Percentiles rank a stretch among this genome's conserved stretches.
Evolutionary conservation across 2,888 invertebrate species (phyloP).

Genomic region (Scelioninae gen. 1): DNA sequence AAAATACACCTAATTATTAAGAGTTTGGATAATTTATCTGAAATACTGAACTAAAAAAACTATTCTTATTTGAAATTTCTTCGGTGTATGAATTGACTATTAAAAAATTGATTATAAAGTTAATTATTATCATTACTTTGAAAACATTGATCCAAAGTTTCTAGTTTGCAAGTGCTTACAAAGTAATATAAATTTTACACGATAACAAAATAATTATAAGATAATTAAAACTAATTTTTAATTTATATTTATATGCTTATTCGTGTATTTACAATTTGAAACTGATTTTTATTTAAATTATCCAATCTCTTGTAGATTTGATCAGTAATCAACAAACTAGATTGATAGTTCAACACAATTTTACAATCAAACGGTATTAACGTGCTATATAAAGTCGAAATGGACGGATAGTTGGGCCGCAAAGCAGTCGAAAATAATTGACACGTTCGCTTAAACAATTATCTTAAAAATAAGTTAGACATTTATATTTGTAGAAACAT

Average conservation of each 20-base stretch:
- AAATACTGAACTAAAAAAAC: too few relatives aligned
- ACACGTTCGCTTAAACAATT: slow-evolving; percentile 41
- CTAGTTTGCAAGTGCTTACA: background rate
- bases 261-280: slow-evolving; percentile 23
- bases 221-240: slow-evolving; percentile 2
- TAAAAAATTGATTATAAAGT: too few relatives aligned
- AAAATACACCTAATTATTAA: slow-evolving; percentile 10
- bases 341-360: slow-evolving; percentile 37
- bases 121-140: too few relatives aligned
- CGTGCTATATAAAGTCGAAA: slow-evolving; percentile 43
- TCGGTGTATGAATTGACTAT: too few relatives aligned
- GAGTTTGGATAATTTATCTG: slow-evolving; percentile 27
- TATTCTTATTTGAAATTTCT: too few relatives aligned
- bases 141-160: background rate
- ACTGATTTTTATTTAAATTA: slow-evolving; percentile 23
- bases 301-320: slow-evolving; percentile 42
- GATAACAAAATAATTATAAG: background rate
- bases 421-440: slow-evolving; percentile 49
- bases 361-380: slow-evolving; percentile 26
- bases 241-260: slow-evolving; percentile 5
- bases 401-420: slow-evolving; percentile 67
- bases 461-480: slow-evolving; percentile 40
- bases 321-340: slow-evolving; percentile 21
- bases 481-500: slow-evolving; percentile 12
- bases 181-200: slow-evolving; percentile 10